phyloP scores from a whole-genome alignment of 2,888 invertebrate species.

The Teleiodes luculella region DNA sequence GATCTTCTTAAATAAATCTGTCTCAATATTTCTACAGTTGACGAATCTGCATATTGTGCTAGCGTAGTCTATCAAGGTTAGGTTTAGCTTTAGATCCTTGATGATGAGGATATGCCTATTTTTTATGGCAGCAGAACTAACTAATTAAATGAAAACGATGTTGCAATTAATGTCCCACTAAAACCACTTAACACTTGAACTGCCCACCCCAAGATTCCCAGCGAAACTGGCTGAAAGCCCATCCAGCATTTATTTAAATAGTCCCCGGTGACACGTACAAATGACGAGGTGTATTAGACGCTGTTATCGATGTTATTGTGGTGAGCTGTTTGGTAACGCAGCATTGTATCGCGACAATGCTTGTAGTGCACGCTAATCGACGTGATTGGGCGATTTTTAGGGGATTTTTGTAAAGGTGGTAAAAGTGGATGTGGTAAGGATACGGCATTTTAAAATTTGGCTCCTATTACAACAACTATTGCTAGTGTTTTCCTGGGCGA shows the following conservation, averaged over 20 bases:
- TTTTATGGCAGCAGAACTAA: too few relatives aligned
- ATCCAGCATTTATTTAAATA: constrained; percentile 60
- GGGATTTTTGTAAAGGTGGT: constrained; percentile 27
- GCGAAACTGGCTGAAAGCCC: constrained; percentile 53
- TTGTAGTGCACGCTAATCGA: constrained; percentile 74
- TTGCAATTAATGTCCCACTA: neutral
- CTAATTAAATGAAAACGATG: too few relatives aligned
- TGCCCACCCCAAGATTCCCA: constrained; percentile 43
- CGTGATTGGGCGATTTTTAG: constrained; percentile 69
- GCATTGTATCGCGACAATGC: constrained; percentile 66
- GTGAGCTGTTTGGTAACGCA: constrained; percentile 67
- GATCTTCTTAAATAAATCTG: too few relatives aligned
- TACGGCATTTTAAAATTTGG: neutral
- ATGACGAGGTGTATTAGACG: constrained; percentile 51
- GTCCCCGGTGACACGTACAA: constrained; percentile 50
- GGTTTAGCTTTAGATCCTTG: too few relatives aligned
- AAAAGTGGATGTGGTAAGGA: constrained; percentile 29
- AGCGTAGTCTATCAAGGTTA: too few relatives aligned
- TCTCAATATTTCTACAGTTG: too few relatives aligned
- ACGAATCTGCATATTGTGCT: too few relatives aligned
- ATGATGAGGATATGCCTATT: too few relatives aligned
- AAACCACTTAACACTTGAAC: neutral
- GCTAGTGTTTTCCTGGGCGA: too few relatives aligned
- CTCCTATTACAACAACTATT: too few relatives aligned
- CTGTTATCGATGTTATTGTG: constrained; percentile 36